Conservation (phyloP, 1,140 invertebrate species). For the Maniola jurtina region DNA sequence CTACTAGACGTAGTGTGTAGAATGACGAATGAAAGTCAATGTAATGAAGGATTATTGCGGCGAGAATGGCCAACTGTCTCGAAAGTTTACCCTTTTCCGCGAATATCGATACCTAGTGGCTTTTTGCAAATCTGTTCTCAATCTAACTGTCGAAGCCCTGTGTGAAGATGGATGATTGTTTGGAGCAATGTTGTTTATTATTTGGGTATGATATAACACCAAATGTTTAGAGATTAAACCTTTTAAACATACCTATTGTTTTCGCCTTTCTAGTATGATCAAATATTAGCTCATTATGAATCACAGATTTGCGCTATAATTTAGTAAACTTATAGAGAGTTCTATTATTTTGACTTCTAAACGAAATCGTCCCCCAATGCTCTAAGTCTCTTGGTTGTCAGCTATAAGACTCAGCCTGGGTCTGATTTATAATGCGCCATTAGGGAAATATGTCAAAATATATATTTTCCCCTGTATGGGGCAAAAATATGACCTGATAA, state of each 20-base stretch:
- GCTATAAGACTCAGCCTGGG: too few relatives aligned
- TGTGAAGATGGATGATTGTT: neutral
- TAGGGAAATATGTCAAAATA: too few relatives aligned
- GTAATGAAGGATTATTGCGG: neutral
- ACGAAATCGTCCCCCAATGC: too few relatives aligned
- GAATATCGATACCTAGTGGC: neutral
- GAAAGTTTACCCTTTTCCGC: neutral
- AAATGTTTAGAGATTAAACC: neutral
- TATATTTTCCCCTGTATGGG: too few relatives aligned
- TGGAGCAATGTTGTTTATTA: neutral
- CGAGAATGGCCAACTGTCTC: neutral
- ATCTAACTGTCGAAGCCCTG: neutral
- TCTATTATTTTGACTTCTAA: too few relatives aligned
- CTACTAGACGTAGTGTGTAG: too few relatives aligned
- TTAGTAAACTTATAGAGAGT: too few relatives aligned
- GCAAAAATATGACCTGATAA: too few relatives aligned
- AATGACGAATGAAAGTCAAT: too few relatives aligned
- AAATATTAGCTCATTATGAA: neutral
- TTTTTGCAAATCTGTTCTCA: neutral
- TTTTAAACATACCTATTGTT: neutral
- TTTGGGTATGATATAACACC: neutral
- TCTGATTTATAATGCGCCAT: too few relatives aligned
- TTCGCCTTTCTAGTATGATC: neutral
- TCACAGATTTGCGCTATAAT: too few relatives aligned
- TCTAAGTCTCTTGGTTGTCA: too few relatives aligned